Evolutionary conservation across 2,113 vertebrate species (phyloP), one percentile per base, ranked within the genome.

Genomic region (Pterocles burchelli): DNA sequence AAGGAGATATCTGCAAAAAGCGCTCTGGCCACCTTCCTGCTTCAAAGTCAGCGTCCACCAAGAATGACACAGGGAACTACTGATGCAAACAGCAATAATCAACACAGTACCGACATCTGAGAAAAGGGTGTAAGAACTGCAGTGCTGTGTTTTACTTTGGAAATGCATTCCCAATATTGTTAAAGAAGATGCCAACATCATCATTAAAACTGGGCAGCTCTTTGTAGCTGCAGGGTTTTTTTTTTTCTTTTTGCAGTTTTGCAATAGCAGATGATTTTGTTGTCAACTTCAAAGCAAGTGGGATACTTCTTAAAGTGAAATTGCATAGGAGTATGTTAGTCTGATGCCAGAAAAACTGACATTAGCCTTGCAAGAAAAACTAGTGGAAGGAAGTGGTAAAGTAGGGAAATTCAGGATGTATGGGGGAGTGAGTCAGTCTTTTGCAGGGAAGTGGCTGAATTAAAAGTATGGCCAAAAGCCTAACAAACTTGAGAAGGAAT

Each of bases 121-220:
- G 89, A 91, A 84, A 33, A 77, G 70, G 7, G 48, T 86, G 26
- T 46, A 78, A 78, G 87, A 95, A 81, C 38, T 78, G 86, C 93
- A 93, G 86, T 9, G 38, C 77, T 89, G 91, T 49, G 45, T 48
- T 96, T 92, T 81, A 66, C 65, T 87, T 89, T 90, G 94, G 63
- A 90, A 77, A 63, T 59, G 26, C 43, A 19, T 87, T 90, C 90
- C 72, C 80, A 86, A 36, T 81, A 89, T 77, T 89, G 89, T 48
- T 76, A 92, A 90, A 74, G 79, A 86, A 93, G 92, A 89, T 95
- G 90, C 83, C 89, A 83, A 73, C 85, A 93, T 90, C 84, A 77
- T 94, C 86, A 86, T 90, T 94, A 90, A 95, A 95, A 90, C 55
- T 67, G 72, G 76, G 29, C 92, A 95, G 79, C 67, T 90, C 59